phyloP scores from a whole-genome alignment of 2,888 invertebrate species.

The Dioctria linearis region DNA sequence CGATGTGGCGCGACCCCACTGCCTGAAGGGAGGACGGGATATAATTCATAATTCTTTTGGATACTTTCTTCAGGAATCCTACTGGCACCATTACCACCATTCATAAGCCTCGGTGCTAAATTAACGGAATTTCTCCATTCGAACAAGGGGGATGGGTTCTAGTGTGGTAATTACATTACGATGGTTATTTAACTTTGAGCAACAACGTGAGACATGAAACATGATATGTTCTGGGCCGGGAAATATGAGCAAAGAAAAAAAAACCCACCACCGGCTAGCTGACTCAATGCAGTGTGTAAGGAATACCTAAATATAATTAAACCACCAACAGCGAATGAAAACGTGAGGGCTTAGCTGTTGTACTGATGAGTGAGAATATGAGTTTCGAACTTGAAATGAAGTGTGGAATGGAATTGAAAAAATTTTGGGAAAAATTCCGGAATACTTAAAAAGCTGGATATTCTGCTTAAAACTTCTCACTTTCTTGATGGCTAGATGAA shows the following conservation, averaged over 20 bases:
- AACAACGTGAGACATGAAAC: constrained; percentile 6
- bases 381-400: too few relatives aligned
- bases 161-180: constrained; percentile 11
- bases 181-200: constrained; percentile 17
- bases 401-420: too few relatives aligned
- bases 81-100: neutral
- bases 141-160: neutral
- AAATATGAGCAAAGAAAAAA: neutral
- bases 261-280: neutral
- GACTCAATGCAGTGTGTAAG: too few relatives aligned
- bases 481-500: too few relatives aligned
- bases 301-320: too few relatives aligned
- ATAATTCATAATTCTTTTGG: neutral
- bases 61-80: neutral
- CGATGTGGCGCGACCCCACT: neutral
- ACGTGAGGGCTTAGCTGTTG: too few relatives aligned
- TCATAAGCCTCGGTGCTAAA: constrained; percentile 27
- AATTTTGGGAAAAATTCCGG: too few relatives aligned
- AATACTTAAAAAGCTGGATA: too few relatives aligned
- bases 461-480: too few relatives aligned
- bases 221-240: neutral
- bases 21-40: neutral
- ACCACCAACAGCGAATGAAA: too few relatives aligned
- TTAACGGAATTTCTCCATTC: constrained; percentile 12
- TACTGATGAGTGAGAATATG: too few relatives aligned